These are phyloP conservation scores for Edolisoma coerulescens DNA, from an alignment of 2,113 vertebrate genomes.

Conservation along the genomic window DNA sequence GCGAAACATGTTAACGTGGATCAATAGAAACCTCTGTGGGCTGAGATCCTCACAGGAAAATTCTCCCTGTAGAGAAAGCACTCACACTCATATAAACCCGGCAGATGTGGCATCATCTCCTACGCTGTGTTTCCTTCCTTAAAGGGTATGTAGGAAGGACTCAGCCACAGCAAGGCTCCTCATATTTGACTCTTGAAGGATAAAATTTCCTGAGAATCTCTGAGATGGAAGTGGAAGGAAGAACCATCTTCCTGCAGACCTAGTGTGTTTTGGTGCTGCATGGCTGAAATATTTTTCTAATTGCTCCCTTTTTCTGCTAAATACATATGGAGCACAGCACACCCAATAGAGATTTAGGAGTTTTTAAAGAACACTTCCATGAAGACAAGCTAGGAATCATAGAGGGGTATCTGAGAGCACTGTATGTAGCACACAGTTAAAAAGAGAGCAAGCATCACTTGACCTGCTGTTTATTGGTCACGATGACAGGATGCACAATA, in stretches of 20 bases:
- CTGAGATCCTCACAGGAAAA: neutral
- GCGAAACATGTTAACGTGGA: neutral
- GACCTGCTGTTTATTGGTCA: neutral
- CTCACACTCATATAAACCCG: neutral
- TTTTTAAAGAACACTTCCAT: neutral
- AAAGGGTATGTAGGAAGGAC: neutral
- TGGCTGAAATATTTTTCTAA: neutral
- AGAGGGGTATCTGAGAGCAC: neutral
- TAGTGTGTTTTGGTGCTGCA: neutral
- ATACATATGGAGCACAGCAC: neutral
- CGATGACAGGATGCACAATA: neutral
- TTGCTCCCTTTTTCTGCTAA: neutral
- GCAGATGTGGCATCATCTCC: neutral
- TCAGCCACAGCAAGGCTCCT: neutral
- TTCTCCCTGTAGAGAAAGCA: neutral
- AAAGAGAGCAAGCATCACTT: neutral
- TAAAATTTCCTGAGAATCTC: neutral
- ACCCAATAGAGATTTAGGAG: neutral
- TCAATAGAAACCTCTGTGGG: neutral
- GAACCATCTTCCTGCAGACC: neutral
- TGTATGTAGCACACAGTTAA: rapidly evolving
- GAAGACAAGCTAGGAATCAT: neutral
- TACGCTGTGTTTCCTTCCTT: neutral
- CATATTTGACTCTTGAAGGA: neutral
- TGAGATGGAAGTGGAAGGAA: neutral